Conservation (phyloP, 2,888 invertebrate genomes). For the Nezara viridula region DNA sequence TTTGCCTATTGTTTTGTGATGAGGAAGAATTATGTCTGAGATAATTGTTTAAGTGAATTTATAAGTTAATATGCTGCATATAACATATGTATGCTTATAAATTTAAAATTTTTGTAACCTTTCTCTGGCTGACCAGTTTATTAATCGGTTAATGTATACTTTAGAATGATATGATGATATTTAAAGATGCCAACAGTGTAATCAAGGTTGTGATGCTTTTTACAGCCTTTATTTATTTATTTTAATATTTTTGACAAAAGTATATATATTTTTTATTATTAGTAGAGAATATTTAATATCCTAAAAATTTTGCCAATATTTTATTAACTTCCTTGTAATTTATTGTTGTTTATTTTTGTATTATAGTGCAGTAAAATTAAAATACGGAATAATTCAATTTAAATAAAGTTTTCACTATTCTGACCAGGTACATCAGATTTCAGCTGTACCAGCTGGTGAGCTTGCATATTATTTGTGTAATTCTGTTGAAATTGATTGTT, state of each 20-base stretch:
- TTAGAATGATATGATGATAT: background rate
- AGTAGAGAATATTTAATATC: background rate
- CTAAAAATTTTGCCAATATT: background rate
- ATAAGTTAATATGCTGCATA: background rate
- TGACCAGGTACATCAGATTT: background rate
- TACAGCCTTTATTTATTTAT: conserved; percentile 25
- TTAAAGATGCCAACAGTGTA: conserved; percentile 23
- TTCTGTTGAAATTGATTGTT: background rate
- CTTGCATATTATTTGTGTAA: background rate
- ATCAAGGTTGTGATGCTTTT: conserved; percentile 38
- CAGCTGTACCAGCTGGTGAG: background rate
- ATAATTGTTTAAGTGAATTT: background rate
- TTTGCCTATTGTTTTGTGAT: background rate
- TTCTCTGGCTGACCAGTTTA: background rate
- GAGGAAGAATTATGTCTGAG: background rate
- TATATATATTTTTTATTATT: conserved; percentile 13
- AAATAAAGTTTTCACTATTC: background rate
- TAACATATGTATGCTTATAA: background rate
- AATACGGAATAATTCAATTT: background rate
- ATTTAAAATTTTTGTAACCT: background rate
- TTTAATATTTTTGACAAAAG: conserved; percentile 9
- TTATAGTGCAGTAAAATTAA: background rate
- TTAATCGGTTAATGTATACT: background rate
- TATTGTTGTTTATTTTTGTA: background rate
- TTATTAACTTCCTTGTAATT: background rate